Evolutionary conservation across 2,113 vertebrate species (phyloP), one percentile per base, ranked within the genome.

Genomic region (Larimichthys crocea): DNA sequence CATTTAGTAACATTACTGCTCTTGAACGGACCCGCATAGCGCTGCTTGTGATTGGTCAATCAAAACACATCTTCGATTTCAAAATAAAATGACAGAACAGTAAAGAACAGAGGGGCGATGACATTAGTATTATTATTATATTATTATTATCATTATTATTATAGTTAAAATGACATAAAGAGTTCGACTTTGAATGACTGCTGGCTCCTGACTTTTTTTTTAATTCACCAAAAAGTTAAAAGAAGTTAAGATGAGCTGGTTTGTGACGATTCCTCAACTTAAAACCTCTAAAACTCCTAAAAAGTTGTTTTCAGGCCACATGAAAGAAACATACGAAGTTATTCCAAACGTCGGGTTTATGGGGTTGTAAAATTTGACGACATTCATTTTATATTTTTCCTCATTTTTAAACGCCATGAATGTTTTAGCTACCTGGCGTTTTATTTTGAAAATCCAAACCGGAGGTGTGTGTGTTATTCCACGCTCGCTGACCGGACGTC

Each of bases 391-490:
- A 31, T 3, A 29, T 4, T 14, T 64, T 65, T 57, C 11, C 11
- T 40, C 3, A n/a, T 24, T 48, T 4, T 12, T 26, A 17, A 40
- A 35, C 20, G 16, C 26, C 3, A 4, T 44, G 9, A 7, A 14
- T 49, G 10, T 17, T 57, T 66, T 16, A 14, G 35, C 31, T 11
- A 7, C 0, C 4, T 0, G 1, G 8, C 17, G 0, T 15, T 79
- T 79, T 81, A 83, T 74, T 89, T 15, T 88, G 87, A 91, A 89
- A 89, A 35, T 0, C 5, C 0, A 0, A 15, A 68, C 46, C 73
- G 85, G 87, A 83, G 67, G 35, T 19, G 0, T 0, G 0, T 8
- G 40, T 12, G 35, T 80, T 79, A 78, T 52, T 53, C 17, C 12
- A 29, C 26, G 50, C 31, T 48, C 66, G 66, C 29, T 50, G 42